These are phyloP conservation scores for Drosophila orosa DNA, from an alignment of 1,140 invertebrate genomes.

Conservation along the genomic window DNA sequence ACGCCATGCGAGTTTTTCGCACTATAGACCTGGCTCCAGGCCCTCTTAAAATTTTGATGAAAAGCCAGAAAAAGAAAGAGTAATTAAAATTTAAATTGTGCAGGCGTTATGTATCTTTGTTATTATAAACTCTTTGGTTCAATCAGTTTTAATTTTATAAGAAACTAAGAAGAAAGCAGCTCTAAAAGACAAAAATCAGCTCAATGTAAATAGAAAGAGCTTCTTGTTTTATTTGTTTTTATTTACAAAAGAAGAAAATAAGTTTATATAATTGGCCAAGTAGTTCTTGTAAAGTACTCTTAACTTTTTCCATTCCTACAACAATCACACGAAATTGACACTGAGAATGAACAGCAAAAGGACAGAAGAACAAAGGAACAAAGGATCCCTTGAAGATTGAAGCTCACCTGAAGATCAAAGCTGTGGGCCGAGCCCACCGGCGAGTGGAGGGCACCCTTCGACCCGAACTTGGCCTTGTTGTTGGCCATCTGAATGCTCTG, in stretches of 20 bases:
- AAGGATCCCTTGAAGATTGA: neutral
- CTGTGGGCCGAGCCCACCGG: constrained; percentile 82
- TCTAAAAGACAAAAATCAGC: neutral
- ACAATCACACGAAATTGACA: constrained; percentile 12
- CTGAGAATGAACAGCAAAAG: constrained; percentile 16
- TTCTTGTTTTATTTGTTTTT: neutral
- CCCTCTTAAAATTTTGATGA: neutral
- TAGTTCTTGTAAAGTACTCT: constrained; percentile 1
- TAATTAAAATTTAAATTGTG: neutral
- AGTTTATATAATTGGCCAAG: neutral
- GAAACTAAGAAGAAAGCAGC: neutral
- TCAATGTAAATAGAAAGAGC: neutral
- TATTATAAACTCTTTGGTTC: neutral
- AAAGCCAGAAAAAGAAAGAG: neutral
- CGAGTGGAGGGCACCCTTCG: constrained; percentile 78
- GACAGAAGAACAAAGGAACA: neutral
- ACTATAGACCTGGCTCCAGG: too few species aligned
- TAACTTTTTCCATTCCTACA: constrained; percentile 13
- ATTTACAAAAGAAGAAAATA: neutral
- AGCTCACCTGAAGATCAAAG: constrained; percentile 83
- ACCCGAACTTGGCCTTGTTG: constrained; percentile 78
- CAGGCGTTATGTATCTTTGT: neutral
- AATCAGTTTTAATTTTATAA: neutral
- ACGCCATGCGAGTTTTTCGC: neutral
- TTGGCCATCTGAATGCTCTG: constrained; percentile 79